These are phyloP conservation scores for Cinclus cinclus DNA, from an alignment of 2,113 vertebrate species.

Conservation along the genomic window DNA sequence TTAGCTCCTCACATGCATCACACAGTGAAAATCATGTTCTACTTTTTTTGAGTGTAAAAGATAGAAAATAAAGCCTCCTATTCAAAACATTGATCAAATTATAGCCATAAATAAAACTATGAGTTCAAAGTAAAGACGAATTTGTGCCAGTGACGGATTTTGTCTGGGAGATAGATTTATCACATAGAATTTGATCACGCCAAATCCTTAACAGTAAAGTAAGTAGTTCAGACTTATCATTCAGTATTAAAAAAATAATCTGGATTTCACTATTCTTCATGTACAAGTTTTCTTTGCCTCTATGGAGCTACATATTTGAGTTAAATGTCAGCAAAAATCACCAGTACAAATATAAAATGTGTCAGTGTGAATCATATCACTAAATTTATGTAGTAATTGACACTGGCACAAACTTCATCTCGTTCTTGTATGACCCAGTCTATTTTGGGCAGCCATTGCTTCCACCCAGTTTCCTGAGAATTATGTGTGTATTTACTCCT, in stretches of 20 bases:
- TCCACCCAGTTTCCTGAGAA: background rate
- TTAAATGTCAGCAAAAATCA: conserved; percentile 50
- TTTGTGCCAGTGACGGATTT: conserved; percentile 8
- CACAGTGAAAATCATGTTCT: background rate
- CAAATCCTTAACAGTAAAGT: conserved; percentile 41
- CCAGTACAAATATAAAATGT: conserved; percentile 47
- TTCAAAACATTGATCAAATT: conserved; percentile 36
- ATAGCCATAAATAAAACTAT: conserved; percentile 22
- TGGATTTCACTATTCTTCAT: conserved; percentile 31
- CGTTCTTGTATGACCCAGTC: background rate
- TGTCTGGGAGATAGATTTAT: conserved; percentile 18
- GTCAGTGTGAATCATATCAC: conserved; percentile 44
- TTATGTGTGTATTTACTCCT: background rate
- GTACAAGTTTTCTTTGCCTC: conserved; percentile 21
- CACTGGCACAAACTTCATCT: conserved; percentile 34
- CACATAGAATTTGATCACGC: conserved; percentile 3
- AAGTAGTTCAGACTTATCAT: conserved; percentile 41
- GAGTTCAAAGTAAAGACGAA: conserved; percentile 23
- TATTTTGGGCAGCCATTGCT: conserved; percentile 29
- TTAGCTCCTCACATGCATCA: background rate
- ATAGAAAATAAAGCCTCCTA: background rate
- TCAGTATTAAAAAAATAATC: conserved; percentile 49
- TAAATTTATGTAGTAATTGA: conserved; percentile 53
- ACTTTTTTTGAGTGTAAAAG: background rate
- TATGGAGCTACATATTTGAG: background rate